phyloP scores from a whole-genome alignment of 1,140 invertebrate genomes.

The Drosophila pseudoobscura region DNA sequence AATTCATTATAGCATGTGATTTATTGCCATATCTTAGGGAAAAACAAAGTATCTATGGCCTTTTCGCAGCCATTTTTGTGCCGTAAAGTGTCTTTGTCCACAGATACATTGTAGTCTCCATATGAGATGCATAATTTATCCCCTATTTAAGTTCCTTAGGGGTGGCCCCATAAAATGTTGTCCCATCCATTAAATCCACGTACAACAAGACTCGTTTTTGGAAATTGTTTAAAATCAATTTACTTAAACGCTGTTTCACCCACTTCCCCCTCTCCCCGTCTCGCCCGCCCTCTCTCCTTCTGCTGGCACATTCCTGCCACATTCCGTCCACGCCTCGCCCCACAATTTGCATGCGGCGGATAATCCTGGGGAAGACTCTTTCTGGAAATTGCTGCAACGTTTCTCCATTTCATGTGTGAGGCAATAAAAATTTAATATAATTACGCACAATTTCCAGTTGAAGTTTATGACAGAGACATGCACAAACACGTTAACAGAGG shows the following conservation, averaged over 20 bases:
- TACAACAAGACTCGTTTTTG: background rate
- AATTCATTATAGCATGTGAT: no score
- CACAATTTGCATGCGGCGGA: constrained; percentile 47
- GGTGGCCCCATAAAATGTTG: no score
- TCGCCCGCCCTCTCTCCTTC: background rate
- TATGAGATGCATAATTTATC: no score
- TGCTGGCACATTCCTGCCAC: constrained; percentile 2
- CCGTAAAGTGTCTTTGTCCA: no score
- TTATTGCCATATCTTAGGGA: no score
- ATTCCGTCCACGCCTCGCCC: background rate
- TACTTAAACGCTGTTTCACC: constrained; percentile 13
- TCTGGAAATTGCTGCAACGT: constrained; percentile 62
- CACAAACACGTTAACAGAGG: background rate
- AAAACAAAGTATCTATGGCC: no score
- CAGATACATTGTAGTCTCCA: no score
- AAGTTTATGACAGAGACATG: constrained; percentile 68
- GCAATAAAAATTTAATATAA: constrained; percentile 80
- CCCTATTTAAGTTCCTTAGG: no score
- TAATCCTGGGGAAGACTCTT: constrained; percentile 28
- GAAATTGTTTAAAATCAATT: constrained; percentile 50
- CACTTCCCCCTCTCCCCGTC: no score
- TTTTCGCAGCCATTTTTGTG: no score
- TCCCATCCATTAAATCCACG: no score
- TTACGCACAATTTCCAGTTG: constrained; percentile 79
- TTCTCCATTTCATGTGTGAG: constrained; percentile 57